These are phyloP conservation scores for Tetrapedia diversipes DNA, from an alignment of 2,888 invertebrate species.

Conservation along the genomic window DNA sequence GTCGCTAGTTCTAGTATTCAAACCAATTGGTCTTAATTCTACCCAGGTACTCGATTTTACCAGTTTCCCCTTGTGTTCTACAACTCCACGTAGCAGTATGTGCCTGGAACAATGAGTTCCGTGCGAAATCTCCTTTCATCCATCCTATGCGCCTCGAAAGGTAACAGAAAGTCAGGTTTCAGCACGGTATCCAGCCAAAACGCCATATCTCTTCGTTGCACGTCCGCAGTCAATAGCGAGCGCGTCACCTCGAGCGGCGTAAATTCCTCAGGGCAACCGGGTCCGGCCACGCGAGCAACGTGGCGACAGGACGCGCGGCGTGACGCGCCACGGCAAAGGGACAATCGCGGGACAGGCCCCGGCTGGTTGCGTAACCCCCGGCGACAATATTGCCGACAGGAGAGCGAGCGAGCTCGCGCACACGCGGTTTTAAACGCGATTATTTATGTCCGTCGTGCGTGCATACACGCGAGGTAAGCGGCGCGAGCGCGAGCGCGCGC, in stretches of 20 bases:
- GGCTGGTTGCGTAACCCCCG: conserved; percentile 42
- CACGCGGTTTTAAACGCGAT: conserved; percentile 65
- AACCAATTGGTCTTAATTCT: no score
- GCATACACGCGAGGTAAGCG: conserved; percentile 57
- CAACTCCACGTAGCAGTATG: not conserved
- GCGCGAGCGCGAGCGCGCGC: conserved; percentile 43
- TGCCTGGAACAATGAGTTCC: not conserved
- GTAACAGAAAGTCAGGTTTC: conserved; percentile 10
- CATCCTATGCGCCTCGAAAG: not conserved
- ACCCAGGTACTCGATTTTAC: no score
- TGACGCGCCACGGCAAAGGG: conserved; percentile 30
- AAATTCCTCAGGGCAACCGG: conserved; percentile 21
- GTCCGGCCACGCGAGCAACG: conserved; percentile 35
- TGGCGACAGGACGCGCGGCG: conserved; percentile 35
- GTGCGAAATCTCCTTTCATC: not conserved
- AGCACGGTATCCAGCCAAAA: conserved; percentile 1
- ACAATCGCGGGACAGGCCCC: conserved; percentile 36
- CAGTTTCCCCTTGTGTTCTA: no score
- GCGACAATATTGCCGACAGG: conserved; percentile 53
- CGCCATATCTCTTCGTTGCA: conserved; percentile 35
- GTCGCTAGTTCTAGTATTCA: no score
- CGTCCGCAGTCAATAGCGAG: conserved; percentile 45
- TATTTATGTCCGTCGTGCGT: conserved; percentile 71
- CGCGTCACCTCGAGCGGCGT: conserved; percentile 38
- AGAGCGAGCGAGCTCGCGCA: conserved; percentile 15